Conservation (phyloP, 2,888 invertebrate species). For the Apamea sordens region DNA sequence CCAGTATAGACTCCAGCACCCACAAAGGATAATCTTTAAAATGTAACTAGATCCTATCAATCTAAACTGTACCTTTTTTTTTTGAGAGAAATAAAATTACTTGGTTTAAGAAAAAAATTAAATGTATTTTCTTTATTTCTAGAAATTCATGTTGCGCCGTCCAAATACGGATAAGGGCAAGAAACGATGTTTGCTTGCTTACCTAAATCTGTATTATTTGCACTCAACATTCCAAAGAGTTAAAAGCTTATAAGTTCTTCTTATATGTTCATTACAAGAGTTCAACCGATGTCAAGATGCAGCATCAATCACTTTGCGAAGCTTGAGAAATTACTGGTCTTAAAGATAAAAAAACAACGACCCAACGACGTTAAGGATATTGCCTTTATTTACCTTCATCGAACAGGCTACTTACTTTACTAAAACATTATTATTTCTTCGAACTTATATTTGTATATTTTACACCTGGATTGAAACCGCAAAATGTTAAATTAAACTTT, state of each 20-base stretch:
- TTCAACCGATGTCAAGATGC: slow-evolving; percentile 56
- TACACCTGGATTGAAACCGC: slow-evolving; percentile 72
- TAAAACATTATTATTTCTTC: slow-evolving; percentile 45
- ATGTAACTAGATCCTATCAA: too few species aligned
- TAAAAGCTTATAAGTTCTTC: slow-evolving; percentile 20
- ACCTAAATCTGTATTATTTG: slow-evolving; percentile 4
- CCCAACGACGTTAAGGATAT: slow-evolving; percentile 22
- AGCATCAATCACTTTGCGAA: slow-evolving; percentile 56
- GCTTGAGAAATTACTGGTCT: slow-evolving; percentile 49
- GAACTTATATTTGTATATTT: slow-evolving; percentile 60
- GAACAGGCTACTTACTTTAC: slow-evolving; percentile 35
- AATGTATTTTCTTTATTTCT: too few species aligned
- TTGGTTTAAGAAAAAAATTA: too few species aligned
- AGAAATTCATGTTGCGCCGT: too few species aligned
- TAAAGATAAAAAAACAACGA: slow-evolving; percentile 43
- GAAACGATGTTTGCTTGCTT: background rate
- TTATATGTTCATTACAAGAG: slow-evolving; percentile 38
- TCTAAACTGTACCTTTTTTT: too few species aligned
- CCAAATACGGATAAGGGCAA: background rate
- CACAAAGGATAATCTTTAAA: too few species aligned
- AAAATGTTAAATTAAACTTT: slow-evolving; percentile 77
- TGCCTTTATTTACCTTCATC: slow-evolving; percentile 47
- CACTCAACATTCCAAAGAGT: slow-evolving; percentile 8
- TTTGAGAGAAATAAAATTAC: too few species aligned
- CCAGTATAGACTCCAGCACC: too few species aligned